Evolutionary conservation across 2,797 vertebrate genomes (phyloP).

Genomic region (Babyrousa celebensis): DNA sequence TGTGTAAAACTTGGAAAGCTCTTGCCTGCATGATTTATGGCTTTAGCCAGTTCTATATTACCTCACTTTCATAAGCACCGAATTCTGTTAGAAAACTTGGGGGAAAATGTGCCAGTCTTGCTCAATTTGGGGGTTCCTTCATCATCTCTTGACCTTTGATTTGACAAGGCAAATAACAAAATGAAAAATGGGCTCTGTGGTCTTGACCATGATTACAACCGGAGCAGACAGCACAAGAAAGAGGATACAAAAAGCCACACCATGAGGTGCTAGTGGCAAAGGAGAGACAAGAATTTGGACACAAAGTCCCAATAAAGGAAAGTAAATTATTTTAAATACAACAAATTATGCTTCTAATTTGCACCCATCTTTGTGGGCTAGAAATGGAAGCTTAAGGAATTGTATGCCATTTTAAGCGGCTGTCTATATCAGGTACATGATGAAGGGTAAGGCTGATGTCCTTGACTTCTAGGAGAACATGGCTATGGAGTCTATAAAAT

Average conservation of each 20-base stretch:
- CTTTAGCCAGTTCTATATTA: constrained; percentile 82
- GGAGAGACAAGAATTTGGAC: constrained; percentile 75
- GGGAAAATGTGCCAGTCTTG: constrained; percentile 77
- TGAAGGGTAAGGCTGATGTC: constrained; percentile 67
- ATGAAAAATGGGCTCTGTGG: constrained; percentile 82
- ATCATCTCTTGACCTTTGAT: constrained; percentile 88
- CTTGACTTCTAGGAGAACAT: constrained; percentile 58
- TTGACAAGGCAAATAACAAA: constrained; percentile 88
- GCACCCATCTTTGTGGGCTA: constrained; percentile 77
- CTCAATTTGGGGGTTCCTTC: constrained; percentile 86
- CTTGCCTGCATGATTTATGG: constrained; percentile 71
- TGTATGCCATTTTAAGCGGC: constrained; percentile 76
- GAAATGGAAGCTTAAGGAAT: constrained; percentile 77
- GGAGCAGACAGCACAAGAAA: constrained; percentile 54
- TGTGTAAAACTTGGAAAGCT: constrained; percentile 75
- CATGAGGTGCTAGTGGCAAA: not conserved
- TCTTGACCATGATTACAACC: constrained; percentile 81
- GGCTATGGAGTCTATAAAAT: constrained; percentile 42
- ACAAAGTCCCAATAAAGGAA: constrained; percentile 71
- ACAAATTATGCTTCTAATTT: constrained; percentile 82
- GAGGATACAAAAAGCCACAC: constrained; percentile 70
- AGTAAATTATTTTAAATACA: constrained; percentile 82
- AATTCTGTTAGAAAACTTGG: constrained; percentile 83
- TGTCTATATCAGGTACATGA: constrained; percentile 60
- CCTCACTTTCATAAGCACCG: constrained; percentile 83